These are phyloP conservation scores for Hypsopygia costalis DNA, from an alignment of 2,888 invertebrate species.

Conservation along the genomic window DNA sequence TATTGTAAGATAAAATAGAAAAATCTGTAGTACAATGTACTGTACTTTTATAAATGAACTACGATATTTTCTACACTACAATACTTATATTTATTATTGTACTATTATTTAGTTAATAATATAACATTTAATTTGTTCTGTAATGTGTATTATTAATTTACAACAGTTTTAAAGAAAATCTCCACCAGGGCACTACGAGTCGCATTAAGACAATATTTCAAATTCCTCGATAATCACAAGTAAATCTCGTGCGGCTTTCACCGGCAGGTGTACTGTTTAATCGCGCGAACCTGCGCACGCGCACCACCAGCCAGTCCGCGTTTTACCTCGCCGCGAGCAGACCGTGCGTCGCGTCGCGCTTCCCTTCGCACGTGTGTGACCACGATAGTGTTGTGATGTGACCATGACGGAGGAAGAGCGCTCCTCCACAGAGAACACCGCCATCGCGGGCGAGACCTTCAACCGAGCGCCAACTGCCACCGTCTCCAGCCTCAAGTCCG, in stretches of 20 bases:
- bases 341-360: not conserved
- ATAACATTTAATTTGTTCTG: too few relatives aligned
- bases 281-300: not conserved
- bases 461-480: constrained; percentile 54
- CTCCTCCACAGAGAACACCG: constrained; percentile 25
- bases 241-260: not conserved
- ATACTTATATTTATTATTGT: too few relatives aligned
- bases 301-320: not conserved
- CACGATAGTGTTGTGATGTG: constrained; percentile 25
- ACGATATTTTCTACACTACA: too few relatives aligned
- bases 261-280: not conserved
- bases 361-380: not conserved
- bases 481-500: constrained; percentile 71
- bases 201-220: too few relatives aligned
- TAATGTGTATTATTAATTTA: too few relatives aligned
- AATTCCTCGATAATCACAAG: too few relatives aligned
- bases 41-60: too few relatives aligned
- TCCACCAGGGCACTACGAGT: too few relatives aligned
- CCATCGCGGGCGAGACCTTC: constrained; percentile 40
- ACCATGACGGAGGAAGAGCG: constrained; percentile 30
- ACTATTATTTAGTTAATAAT: too few relatives aligned
- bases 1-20: too few relatives aligned
- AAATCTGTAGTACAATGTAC: too few relatives aligned
- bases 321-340: not conserved
- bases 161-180: too few relatives aligned